Conservation (phyloP, 53 echinoderm and acorn worm genomes). For the Holothuria leucospilota region DNA sequence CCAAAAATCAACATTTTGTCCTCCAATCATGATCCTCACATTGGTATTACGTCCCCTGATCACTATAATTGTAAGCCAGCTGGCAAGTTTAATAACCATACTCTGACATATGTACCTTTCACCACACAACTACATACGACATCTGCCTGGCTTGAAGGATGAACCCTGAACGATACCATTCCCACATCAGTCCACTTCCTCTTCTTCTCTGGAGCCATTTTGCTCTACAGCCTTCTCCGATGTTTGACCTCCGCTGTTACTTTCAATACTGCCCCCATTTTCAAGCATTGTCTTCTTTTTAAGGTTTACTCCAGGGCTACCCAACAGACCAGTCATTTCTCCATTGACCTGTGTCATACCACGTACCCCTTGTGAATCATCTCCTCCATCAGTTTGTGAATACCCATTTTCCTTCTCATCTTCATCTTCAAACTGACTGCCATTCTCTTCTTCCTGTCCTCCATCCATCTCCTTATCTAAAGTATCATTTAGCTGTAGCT, state of each 20-base stretch:
- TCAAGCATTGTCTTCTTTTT: slow-evolving; percentile 29
- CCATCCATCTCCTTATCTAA: slow-evolving; percentile 27
- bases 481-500: not conserved
- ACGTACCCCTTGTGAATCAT: not conserved
- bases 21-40: too few species aligned
- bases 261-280: not conserved
- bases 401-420: not conserved
- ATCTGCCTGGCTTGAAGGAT: too few species aligned
- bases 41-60: too few species aligned
- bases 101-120: too few species aligned
- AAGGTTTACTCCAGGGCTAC: not conserved
- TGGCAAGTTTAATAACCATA: too few species aligned
- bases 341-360: not conserved
- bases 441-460: slow-evolving; percentile 6
- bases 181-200: too few species aligned
- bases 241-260: not conserved
- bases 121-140: too few species aligned
- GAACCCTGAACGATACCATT: too few species aligned
- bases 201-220: too few species aligned
- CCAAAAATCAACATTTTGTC: too few species aligned
- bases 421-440: slow-evolving; percentile 10
- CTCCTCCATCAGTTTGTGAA: not conserved
- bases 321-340: not conserved
- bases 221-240: not conserved
- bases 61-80: too few species aligned